Conservation (phyloP, 1,140 invertebrate genomes). For the Planococcus citri region DNA sequence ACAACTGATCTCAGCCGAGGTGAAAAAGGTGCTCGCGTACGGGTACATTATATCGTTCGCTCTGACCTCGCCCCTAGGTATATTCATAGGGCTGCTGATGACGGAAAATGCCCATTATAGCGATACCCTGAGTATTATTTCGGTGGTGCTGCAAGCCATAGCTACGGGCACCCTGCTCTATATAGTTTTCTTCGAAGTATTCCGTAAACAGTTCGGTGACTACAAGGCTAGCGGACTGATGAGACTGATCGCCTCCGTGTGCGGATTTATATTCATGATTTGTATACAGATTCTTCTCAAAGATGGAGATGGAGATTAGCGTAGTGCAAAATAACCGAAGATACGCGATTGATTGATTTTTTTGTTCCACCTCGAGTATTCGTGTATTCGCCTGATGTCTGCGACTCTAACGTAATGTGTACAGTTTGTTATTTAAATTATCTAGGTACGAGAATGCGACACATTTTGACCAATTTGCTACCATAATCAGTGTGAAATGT, state of each 20-base stretch:
- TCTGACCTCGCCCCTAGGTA: constrained; percentile 41
- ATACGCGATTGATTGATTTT: too few relatives aligned
- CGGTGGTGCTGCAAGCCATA: constrained; percentile 34
- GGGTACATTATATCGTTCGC: constrained; percentile 40
- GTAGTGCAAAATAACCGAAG: too few relatives aligned
- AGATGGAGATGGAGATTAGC: background rate
- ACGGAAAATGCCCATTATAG: constrained; percentile 3
- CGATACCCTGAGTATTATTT: constrained; percentile 21
- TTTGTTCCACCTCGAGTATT: too few relatives aligned
- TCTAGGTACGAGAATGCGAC: too few relatives aligned
- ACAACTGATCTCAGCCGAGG: constrained; percentile 35
- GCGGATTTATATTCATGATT: background rate
- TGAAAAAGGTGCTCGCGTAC: constrained; percentile 31
- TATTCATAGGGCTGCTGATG: constrained; percentile 48
- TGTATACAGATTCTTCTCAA: background rate
- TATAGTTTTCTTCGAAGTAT: constrained; percentile 40
- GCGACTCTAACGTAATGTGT: too few relatives aligned
- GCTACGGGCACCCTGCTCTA: constrained; percentile 39
- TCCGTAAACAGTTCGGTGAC: constrained; percentile 24
- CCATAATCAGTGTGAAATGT: too few relatives aligned
- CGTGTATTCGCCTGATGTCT: too few relatives aligned
- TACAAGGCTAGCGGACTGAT: background rate
- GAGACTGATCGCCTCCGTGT: background rate
- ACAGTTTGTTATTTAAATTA: too few relatives aligned
- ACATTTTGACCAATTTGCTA: too few relatives aligned